Evolutionary conservation across 2,888 invertebrate genomes (phyloP), one percentile per base, ranked within the genome.

Genomic region (Latrodectus hesperus): DNA sequence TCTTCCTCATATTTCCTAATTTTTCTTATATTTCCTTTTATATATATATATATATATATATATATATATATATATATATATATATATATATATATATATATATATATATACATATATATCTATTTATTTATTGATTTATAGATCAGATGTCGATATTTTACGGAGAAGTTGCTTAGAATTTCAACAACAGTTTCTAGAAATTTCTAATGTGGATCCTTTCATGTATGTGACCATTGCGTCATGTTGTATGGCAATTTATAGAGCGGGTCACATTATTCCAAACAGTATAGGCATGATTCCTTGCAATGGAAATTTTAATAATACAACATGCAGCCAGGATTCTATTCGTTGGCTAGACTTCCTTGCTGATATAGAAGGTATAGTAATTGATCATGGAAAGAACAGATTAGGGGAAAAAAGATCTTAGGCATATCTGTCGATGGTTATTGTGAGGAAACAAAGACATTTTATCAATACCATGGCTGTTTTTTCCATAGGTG

Each of bases 401-500:
- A 76, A 64, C 12, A 49, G 17, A 11, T 16, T 6, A 10, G 75
- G 75, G 4, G 75, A 75, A 26, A 11, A 11, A 60, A 60, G 14
- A 26, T 75, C 14, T 4, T 3, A 9, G 75, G 75, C 17, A 12
- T 22, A 22, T 26, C 22, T 26, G 75, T 75, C 6, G 75, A 60
- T 22, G 75, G 60, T 12, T 60, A 12, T 4, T 26, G 74, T 17
- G 17, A n/a, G 22, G 22, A 74, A n/a, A 26, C 11, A 8, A n/a
- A 60, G 6, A 75, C 26, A 3, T 1, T 55, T 12, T 26, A 60
- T 55, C 12, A 55, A 11, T 60, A 22, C 12, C 71, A 71, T 9
- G 74, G 74, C 0, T 55, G 55, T 26, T 55, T 74, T 12, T 74
- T 22, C 22, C 74, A 74, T 14, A 60, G 55, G 0, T 74, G 74